These are phyloP conservation scores for Crotalus viridis DNA, from an alignment of 2,113 vertebrate species.

Conservation along the genomic window DNA sequence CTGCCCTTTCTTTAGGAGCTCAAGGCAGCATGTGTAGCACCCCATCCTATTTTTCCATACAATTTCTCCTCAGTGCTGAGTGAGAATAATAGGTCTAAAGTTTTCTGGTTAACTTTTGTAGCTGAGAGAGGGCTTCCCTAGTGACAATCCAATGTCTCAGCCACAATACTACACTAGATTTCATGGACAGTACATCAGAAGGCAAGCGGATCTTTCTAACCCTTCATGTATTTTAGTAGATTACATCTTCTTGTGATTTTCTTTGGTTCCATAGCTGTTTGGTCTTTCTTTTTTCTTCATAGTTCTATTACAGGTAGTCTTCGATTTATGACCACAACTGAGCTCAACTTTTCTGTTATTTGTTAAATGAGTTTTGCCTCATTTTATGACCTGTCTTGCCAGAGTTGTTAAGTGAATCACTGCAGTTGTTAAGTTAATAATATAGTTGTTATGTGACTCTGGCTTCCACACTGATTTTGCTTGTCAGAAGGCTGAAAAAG, in stretches of 20 bases:
- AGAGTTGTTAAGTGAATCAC: background rate
- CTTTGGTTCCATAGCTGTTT: background rate
- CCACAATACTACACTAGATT: background rate
- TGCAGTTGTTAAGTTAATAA: background rate
- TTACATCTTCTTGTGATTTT: background rate
- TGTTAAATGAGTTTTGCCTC: background rate
- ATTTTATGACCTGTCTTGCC: background rate
- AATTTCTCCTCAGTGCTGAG: background rate
- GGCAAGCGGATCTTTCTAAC: background rate
- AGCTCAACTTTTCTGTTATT: background rate
- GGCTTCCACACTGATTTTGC: background rate
- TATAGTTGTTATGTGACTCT: background rate
- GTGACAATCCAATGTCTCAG: background rate
- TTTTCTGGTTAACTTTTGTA: background rate
- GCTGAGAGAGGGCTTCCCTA: background rate
- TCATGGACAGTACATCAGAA: background rate
- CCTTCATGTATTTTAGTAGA: background rate
- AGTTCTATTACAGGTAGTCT: background rate
- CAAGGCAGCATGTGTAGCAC: background rate
- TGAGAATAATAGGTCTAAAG: background rate
- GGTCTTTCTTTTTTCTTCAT: background rate
- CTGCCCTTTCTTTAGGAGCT: background rate
- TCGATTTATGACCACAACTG: background rate
- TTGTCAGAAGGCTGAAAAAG: background rate
- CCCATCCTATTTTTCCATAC: background rate